These are phyloP conservation scores for Poeciliopsis paucimaculata DNA, from an alignment of 2,797 vertebrate genomes.

Conservation along the genomic window DNA sequence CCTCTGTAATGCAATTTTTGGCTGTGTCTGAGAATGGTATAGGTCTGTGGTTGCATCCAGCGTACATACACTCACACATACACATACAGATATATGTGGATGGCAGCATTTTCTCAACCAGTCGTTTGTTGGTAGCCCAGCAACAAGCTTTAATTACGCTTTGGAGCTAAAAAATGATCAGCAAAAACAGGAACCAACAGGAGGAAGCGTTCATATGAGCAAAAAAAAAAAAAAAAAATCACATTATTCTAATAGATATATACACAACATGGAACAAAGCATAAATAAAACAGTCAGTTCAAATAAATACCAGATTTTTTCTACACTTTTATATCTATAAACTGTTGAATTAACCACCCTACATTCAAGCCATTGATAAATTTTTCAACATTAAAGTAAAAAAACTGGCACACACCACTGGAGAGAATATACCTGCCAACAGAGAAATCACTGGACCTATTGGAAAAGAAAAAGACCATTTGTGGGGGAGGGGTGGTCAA, in stretches of 20 bases:
- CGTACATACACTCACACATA: background rate
- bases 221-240: background rate
- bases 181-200: slow-evolving; percentile 11
- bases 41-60: slow-evolving; percentile 12
- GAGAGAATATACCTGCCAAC: background rate
- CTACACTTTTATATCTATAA: background rate
- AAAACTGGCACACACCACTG: slow-evolving; percentile 14
- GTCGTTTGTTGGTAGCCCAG: slow-evolving; percentile 34
- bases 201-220: slow-evolving; percentile 11
- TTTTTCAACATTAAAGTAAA: slow-evolving; percentile 18
- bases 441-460: slow-evolving; percentile 16
- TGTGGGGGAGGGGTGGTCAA: slow-evolving; percentile 11
- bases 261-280: slow-evolving; percentile 1
- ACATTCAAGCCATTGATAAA: background rate
- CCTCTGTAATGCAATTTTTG: background rate
- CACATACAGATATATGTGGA: slow-evolving; percentile 1
- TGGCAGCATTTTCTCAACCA: background rate
- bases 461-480: slow-evolving; percentile 7
- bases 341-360: slow-evolving; percentile 10
- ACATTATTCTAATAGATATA: slow-evolving; percentile 4
- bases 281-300: background rate
- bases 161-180: slow-evolving; percentile 43
- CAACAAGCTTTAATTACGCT: slow-evolving; percentile 61
- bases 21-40: slow-evolving; percentile 13
- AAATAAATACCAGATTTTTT: slow-evolving; percentile 1